Conservation (phyloP, 2,113 vertebrate species). For the Mystacornis crossleyi region DNA sequence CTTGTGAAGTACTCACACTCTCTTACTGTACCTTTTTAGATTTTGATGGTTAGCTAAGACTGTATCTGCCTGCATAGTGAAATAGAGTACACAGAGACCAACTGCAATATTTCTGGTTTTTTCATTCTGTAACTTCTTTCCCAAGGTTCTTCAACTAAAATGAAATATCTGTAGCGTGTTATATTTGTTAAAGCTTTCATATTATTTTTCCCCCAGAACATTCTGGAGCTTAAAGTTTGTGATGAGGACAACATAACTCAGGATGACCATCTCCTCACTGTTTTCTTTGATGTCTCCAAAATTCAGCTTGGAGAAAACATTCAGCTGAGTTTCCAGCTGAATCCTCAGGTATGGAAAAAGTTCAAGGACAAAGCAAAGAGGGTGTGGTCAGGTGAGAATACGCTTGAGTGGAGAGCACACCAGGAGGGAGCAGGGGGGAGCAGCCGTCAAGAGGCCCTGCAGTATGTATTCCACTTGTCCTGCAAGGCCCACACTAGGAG, state of each 20-base stretch:
- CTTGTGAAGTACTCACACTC: neutral
- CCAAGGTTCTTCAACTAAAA: neutral
- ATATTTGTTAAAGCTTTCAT: neutral
- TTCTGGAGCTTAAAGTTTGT: constrained; percentile 77
- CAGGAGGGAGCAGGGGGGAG: neutral
- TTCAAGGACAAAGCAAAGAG: neutral
- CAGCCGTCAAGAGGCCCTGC: neutral
- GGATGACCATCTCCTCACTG: constrained; percentile 79
- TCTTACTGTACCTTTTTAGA: neutral
- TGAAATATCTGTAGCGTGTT: neutral
- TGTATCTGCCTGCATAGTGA: neutral
- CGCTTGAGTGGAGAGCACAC: neutral
- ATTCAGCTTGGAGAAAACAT: constrained; percentile 77
- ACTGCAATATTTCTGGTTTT: neutral
- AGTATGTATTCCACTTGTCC: neutral
- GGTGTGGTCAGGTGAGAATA: neutral
- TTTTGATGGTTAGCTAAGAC: neutral
- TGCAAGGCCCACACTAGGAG: neutral
- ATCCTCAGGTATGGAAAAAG: constrained; percentile 70
- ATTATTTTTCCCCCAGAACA: constrained; percentile 51
- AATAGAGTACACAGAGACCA: neutral
- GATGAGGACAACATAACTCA: constrained; percentile 74
- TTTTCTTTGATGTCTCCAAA: constrained; percentile 81
- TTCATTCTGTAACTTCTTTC: neutral
- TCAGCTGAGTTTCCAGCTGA: constrained; percentile 74